Evolutionary conservation across 2,113 vertebrate genomes (phyloP).

Genomic region (Chauna torquata): DNA sequence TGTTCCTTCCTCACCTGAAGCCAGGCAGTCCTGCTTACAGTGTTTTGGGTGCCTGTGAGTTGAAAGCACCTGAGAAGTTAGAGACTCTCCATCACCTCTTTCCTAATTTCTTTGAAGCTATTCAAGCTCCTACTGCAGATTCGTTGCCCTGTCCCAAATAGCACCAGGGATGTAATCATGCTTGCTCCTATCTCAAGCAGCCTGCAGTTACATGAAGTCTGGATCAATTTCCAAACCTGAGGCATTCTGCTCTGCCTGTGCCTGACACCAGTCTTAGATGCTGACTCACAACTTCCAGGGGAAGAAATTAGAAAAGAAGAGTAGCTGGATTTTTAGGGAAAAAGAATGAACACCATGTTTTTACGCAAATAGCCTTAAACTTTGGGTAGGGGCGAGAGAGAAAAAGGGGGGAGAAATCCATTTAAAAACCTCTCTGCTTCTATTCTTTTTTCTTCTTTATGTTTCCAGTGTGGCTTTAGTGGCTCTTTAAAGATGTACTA

Average conservation of each 20-base stretch:
- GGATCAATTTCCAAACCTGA: not conserved
- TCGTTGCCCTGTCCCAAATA: not conserved
- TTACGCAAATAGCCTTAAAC: constrained; percentile 43
- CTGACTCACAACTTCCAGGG: not conserved
- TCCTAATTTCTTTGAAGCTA: not conserved
- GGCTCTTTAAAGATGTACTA: constrained; percentile 61
- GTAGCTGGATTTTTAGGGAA: not conserved
- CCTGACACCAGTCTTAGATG: not conserved
- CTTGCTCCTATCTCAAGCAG: not conserved
- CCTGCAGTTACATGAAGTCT: not conserved
- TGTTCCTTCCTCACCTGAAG: not conserved
- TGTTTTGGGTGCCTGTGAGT: not conserved
- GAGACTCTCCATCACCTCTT: not conserved
- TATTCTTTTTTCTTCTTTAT: constrained; percentile 44
- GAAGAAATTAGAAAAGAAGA: not conserved
- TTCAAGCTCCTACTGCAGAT: not conserved
- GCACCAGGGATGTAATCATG: not conserved
- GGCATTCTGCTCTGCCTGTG: not conserved
- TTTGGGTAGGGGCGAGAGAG: not conserved
- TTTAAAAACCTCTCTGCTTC: constrained; percentile 36
- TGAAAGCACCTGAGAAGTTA: not conserved
- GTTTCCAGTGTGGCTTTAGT: constrained; percentile 48
- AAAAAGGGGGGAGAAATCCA: constrained; percentile 19
- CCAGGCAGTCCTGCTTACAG: not conserved
- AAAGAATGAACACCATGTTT: not conserved